Evolutionary conservation across 2,888 invertebrate species (phyloP).

Genomic region (Latheticus oryzae): DNA sequence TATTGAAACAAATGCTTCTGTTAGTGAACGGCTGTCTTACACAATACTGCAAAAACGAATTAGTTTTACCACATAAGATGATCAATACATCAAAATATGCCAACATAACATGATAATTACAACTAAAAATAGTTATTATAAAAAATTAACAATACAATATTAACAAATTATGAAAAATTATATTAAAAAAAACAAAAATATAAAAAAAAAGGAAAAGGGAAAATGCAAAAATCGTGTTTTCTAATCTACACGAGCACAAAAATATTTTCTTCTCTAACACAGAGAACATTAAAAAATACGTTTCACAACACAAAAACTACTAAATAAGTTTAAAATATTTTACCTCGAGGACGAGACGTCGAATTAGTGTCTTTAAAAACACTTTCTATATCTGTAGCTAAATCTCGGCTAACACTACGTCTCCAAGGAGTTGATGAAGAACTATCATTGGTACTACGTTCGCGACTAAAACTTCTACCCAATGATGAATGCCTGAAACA

Average conservation of each 20-base stretch:
- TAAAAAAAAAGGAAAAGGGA: conserved; percentile 37
- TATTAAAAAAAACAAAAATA: conserved; percentile 30
- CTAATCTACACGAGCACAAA: conserved; percentile 49
- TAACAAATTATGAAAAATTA: conserved; percentile 26
- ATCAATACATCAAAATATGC: conserved; percentile 53
- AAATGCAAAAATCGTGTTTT: conserved; percentile 41
- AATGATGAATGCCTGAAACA: conserved; percentile 59
- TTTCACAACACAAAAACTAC: conserved; percentile 46
- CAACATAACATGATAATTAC: conserved; percentile 41
- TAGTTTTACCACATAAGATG: conserved; percentile 30
- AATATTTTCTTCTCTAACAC: conserved; percentile 35
- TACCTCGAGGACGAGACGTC: conserved; percentile 77
- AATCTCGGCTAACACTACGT: conserved; percentile 74
- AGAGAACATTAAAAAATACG: conserved; percentile 35
- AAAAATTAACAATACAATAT: conserved; percentile 39
- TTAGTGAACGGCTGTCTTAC: conserved; percentile 35
- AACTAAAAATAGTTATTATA: conserved; percentile 45
- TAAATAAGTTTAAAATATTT: conserved; percentile 54
- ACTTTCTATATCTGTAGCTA: conserved; percentile 79
- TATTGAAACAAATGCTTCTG: conserved; percentile 18
- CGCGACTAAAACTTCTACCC: conserved; percentile 64
- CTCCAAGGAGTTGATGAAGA: conserved; percentile 68
- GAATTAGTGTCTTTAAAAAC: conserved; percentile 73
- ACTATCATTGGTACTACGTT: conserved; percentile 53
- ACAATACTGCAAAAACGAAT: conserved; percentile 40